Percentiles rank a stretch among this genome's conserved stretches.
These are phyloP conservation scores for Neogobius melanostomus DNA, from an alignment of 2,113 vertebrate species.

Conservation along the genomic window DNA sequence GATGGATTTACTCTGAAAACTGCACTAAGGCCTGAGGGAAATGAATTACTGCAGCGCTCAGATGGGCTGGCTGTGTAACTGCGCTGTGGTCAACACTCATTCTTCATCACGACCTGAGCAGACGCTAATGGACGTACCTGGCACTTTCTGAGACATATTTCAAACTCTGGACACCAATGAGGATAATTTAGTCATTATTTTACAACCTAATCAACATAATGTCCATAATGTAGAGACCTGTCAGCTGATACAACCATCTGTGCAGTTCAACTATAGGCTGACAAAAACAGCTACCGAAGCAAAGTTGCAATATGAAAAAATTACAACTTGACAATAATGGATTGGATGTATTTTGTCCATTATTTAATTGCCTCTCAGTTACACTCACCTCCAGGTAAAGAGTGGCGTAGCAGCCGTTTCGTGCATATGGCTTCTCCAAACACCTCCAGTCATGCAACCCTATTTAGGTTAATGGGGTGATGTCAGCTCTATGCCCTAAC, in stretches of 20 bases:
- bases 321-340: background rate
- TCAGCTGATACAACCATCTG: background rate
- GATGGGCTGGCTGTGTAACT: constrained; percentile 15
- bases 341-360: background rate
- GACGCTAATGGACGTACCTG: constrained; percentile 42
- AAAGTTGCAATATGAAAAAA: background rate
- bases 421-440: too few relatives aligned
- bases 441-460: too few relatives aligned
- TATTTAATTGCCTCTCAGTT: too few relatives aligned
- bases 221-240: background rate
- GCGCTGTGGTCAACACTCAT: constrained; percentile 43
- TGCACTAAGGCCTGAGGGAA: constrained; percentile 16
- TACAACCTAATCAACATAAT: constrained; percentile 33
- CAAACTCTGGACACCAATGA: constrained; percentile 27
- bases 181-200: constrained; percentile 25
- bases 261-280: background rate
- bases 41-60: constrained; percentile 47
- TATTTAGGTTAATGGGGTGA: too few relatives aligned
- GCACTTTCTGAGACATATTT: constrained; percentile 42
- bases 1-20: constrained; percentile 21
- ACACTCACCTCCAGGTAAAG: too few relatives aligned
- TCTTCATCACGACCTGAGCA: constrained; percentile 43
- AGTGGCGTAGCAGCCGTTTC: too few relatives aligned
- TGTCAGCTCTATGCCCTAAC: too few relatives aligned
- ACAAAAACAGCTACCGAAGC: background rate